Percentiles rank a stretch among this genome's conserved stretches.
These are phyloP conservation scores for Semaprochilodus insignis DNA, from an alignment of 2,797 vertebrate species.

Conservation along the genomic window DNA sequence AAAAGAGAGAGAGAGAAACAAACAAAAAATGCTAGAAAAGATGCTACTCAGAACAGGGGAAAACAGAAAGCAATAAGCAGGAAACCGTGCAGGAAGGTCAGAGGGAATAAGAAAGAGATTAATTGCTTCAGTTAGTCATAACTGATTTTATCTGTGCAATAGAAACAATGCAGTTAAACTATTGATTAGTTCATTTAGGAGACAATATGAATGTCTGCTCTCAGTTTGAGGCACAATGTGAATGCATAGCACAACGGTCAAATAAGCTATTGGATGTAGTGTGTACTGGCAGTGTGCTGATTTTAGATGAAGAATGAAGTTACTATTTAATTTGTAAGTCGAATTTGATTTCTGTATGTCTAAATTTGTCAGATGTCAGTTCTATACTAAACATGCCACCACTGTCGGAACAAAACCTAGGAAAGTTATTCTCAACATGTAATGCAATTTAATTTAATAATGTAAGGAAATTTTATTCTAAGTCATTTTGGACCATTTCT, in stretches of 20 bases:
- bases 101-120: background rate
- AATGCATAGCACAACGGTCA: background rate
- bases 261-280: conserved; percentile 9
- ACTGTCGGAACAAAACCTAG: background rate
- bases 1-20: conserved; percentile 43
- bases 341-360: background rate
- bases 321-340: background rate
- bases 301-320: background rate
- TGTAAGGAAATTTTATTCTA: background rate
- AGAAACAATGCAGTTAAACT: background rate
- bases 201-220: background rate
- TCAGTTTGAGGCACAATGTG: background rate
- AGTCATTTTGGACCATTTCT: no score
- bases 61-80: background rate
- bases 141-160: background rate
- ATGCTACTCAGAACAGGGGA: background rate
- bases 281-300: background rate
- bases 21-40: background rate
- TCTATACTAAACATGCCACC: background rate
- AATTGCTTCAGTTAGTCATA: background rate
- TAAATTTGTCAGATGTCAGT: background rate
- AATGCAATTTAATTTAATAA: background rate
- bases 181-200: background rate
- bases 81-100: background rate
- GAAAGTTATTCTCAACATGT: background rate